phyloP scores from a whole-genome alignment of 2,888 invertebrate species.

The Pogonocherus hispidulus region DNA sequence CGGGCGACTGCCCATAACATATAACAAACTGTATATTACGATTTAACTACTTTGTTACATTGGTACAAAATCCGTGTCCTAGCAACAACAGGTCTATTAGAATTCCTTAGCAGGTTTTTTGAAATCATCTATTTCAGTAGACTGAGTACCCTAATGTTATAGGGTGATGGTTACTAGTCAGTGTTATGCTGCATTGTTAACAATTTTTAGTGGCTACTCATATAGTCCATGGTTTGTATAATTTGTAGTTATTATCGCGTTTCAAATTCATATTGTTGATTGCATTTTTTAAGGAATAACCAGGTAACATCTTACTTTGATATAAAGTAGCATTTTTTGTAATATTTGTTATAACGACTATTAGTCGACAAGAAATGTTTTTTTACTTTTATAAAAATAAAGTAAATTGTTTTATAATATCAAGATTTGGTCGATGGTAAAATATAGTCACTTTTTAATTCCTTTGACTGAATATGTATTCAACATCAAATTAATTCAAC shows the following conservation, averaged over 20 bases:
- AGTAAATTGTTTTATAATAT: neutral
- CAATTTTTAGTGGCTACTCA: conserved; percentile 58
- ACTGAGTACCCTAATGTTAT: conserved; percentile 58
- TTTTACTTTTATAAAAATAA: neutral
- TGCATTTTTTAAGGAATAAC: conserved; percentile 13
- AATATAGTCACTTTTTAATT: conserved; percentile 27
- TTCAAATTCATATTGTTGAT: conserved; percentile 32
- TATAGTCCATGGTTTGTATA: conserved; percentile 38
- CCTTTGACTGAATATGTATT: conserved; percentile 34
- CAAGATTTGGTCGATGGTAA: neutral
- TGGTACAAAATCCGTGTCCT: conserved; percentile 63
- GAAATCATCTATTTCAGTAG: conserved; percentile 59
- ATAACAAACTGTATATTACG: conserved; percentile 54
- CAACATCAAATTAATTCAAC: conserved; percentile 8
- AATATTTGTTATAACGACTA: neutral
- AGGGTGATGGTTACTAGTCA: conserved; percentile 66
- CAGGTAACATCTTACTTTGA: conserved; percentile 15
- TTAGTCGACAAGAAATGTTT: conserved; percentile 2
- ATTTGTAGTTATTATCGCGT: conserved; percentile 20
- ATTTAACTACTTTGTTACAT: conserved; percentile 63
- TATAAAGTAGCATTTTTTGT: conserved; percentile 36
- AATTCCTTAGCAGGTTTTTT: conserved; percentile 53
- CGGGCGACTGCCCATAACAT: conserved; percentile 47
- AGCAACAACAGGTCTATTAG: conserved; percentile 54
- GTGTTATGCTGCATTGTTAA: conserved; percentile 62